These are phyloP conservation scores for Amaurobius ferox DNA, from an alignment of 2,888 invertebrate species.

Conservation along the genomic window DNA sequence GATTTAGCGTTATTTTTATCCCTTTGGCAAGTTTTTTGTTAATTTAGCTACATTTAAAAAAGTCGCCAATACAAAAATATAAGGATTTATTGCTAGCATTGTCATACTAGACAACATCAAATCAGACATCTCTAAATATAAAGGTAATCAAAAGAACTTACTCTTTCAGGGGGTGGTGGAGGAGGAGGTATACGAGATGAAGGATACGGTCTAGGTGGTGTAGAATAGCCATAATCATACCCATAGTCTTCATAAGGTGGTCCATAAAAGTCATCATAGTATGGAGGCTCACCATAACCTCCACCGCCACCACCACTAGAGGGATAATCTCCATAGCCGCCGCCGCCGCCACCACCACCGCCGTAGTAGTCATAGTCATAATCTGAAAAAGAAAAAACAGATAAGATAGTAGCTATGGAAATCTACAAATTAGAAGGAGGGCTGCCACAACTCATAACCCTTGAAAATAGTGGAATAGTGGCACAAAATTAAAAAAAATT, in stretches of 20 bases:
- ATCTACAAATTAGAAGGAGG: too few relatives aligned
- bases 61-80: too few relatives aligned
- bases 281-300: slow-evolving; percentile 90
- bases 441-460: too few relatives aligned
- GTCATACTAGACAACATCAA: too few relatives aligned
- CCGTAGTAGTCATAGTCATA: slow-evolving; percentile 95
- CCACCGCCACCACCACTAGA: slow-evolving; percentile 90
- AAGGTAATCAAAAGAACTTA: slow-evolving; percentile 26
- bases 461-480: too few relatives aligned
- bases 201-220: slow-evolving; percentile 49
- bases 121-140: too few relatives aligned
- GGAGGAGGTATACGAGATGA: slow-evolving; percentile 30
- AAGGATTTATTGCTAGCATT: too few relatives aligned
- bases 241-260: slow-evolving; percentile 85
- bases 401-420: too few relatives aligned
- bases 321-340: slow-evolving; percentile 94
- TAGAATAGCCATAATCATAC: slow-evolving; percentile 62
- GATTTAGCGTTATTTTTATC: too few relatives aligned
- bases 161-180: slow-evolving; percentile 46
- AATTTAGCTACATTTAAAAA: too few relatives aligned
- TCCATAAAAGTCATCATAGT: slow-evolving; percentile 91
- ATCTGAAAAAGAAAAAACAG: slow-evolving; percentile 44
- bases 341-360: slow-evolving; percentile 86
- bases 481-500: too few relatives aligned
- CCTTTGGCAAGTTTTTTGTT: too few relatives aligned